These are phyloP conservation scores for Anthopleura xanthogrammica DNA, from an alignment of 92 coral and sea anemone genomes.

Conservation along the genomic window DNA sequence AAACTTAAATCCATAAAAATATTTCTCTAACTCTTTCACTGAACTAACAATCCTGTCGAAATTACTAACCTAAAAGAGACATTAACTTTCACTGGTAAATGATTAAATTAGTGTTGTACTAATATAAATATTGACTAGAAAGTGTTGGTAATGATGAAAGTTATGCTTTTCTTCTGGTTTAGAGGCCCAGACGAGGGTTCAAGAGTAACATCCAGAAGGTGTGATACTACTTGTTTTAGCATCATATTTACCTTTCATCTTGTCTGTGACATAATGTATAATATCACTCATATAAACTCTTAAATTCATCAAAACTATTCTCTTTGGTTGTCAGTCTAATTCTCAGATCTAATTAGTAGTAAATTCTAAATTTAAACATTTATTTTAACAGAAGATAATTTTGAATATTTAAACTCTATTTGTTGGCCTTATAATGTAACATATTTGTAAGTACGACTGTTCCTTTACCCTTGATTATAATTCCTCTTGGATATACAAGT, in stretches of 20 bases:
- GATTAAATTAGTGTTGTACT: background rate
- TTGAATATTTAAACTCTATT: background rate
- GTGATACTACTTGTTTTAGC: slow-evolving; percentile 14
- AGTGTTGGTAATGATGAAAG: slow-evolving; percentile 22
- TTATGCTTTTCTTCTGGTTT: slow-evolving; percentile 66
- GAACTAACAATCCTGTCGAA: background rate
- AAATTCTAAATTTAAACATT: too few species aligned
- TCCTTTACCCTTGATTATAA: background rate
- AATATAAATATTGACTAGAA: background rate
- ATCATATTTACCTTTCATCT: too few species aligned
- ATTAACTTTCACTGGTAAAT: background rate
- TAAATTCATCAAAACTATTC: background rate
- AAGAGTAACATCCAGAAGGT: slow-evolving; percentile 37
- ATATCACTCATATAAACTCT: background rate
- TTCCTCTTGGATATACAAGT: background rate
- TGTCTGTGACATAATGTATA: too few species aligned
- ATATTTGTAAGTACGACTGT: background rate
- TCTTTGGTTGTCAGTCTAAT: too few species aligned
- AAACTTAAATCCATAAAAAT: background rate
- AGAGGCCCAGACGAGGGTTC: slow-evolving; percentile 56
- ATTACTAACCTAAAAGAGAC: background rate
- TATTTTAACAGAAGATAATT: background rate
- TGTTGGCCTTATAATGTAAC: too few species aligned
- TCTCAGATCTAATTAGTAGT: too few species aligned
- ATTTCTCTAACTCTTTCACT: background rate